phyloP scores from a whole-genome alignment of 2,888 invertebrate genomes.

The Drosophila borborema region DNA sequence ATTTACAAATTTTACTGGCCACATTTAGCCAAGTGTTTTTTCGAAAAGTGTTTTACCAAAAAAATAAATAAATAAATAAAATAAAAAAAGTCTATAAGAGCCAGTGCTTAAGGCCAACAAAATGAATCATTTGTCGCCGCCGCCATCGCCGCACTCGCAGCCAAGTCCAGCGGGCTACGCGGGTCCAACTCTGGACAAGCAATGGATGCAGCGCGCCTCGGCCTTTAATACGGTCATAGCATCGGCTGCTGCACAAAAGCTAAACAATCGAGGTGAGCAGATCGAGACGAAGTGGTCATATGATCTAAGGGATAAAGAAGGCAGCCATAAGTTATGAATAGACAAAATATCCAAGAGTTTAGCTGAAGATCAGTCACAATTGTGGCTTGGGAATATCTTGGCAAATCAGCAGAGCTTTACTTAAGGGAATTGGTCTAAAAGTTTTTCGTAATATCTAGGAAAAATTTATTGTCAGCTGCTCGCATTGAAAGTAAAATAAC shows the following conservation, averaged over 20 bases:
- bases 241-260: conserved; percentile 84
- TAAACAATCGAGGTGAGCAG: conserved; percentile 82
- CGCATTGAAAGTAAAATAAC: not conserved
- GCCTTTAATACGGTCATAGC: conserved; percentile 84
- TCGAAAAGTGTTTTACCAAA: conserved; percentile 33
- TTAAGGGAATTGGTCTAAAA: not conserved
- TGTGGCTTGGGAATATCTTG: not conserved
- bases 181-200: conserved; percentile 81
- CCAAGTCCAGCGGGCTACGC: conserved; percentile 77
- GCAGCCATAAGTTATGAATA: not conserved
- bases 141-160: conserved; percentile 84
- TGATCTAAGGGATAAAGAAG: not conserved
- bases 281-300: not conserved
- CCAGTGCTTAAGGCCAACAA: conserved; percentile 46
- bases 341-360: not conserved
- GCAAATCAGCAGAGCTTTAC: not conserved
- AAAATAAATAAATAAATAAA: not conserved
- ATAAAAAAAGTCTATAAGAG: conserved; percentile 9
- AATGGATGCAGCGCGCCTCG: conserved; percentile 85
- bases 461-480: not conserved
- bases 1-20: conserved; percentile 11
- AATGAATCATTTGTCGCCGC: conserved; percentile 85
- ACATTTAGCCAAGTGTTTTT: conserved; percentile 24
- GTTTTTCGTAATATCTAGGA: not conserved
- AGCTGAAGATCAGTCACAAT: not conserved